Evolutionary conservation across 2,797 vertebrate genomes (phyloP).

Genomic region (Phataginus tricuspis): DNA sequence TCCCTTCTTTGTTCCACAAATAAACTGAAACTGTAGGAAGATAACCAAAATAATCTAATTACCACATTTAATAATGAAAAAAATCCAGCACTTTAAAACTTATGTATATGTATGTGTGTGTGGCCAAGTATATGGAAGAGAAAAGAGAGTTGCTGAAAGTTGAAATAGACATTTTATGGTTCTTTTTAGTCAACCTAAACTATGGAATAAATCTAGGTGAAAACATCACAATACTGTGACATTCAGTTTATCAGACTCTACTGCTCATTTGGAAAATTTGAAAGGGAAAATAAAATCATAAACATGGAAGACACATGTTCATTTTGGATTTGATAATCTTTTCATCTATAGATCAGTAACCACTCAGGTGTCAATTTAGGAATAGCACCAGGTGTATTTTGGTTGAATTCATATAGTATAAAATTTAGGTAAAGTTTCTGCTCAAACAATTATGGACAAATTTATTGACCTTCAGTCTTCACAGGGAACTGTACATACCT

Average conservation of each 20-base stretch:
- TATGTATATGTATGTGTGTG: background rate
- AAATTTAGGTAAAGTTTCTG: background rate
- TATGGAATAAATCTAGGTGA: background rate
- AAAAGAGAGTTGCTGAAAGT: background rate
- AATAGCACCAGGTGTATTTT: background rate
- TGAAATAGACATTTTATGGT: background rate
- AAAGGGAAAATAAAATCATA: background rate
- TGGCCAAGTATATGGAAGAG: background rate
- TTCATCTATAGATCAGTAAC: background rate
- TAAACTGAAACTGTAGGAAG: background rate
- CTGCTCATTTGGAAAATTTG: background rate
- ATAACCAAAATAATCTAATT: background rate
- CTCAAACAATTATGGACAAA: background rate
- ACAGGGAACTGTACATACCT: background rate
- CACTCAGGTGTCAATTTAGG: background rate
- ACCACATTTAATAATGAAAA: background rate
- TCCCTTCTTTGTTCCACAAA: background rate
- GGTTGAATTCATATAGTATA: background rate
- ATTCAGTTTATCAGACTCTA: background rate
- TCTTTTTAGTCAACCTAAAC: background rate
- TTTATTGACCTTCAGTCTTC: background rate
- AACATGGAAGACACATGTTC: background rate
- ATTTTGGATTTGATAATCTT: background rate
- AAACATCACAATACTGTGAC: background rate
- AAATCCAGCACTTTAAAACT: background rate